Evolutionary conservation across 2,797 vertebrate species (phyloP).

Genomic region (Botia kubotai): DNA sequence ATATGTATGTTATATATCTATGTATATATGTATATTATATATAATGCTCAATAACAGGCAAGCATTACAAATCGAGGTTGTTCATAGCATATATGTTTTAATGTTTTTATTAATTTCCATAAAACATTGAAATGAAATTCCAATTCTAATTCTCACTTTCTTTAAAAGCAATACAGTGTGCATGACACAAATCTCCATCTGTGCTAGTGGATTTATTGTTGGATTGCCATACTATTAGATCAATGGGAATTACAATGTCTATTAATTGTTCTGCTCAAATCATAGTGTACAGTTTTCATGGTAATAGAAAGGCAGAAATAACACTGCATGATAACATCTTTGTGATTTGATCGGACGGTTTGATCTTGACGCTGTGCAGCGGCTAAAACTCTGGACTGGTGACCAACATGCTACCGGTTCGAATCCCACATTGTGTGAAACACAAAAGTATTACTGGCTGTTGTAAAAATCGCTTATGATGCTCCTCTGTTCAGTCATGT

Average conservation of each 20-base stretch:
- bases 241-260: neutral
- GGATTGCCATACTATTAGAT: neutral
- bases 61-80: no score
- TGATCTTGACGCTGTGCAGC: neutral
- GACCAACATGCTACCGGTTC: no score
- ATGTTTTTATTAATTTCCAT: no score
- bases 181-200: neutral
- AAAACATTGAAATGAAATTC: neutral
- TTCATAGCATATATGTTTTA: no score
- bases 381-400: neutral
- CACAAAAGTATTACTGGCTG: neutral
- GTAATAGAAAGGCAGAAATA: neutral
- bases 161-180: neutral
- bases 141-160: neutral
- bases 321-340: neutral
- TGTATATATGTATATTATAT: no score
- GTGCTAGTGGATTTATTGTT: neutral
- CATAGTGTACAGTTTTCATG: neutral
- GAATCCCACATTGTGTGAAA: no score
- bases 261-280: neutral
- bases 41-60: no score
- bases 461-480: neutral
- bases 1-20: no score
- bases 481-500: neutral
- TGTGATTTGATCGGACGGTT: neutral